Evolutionary conservation across 2,888 invertebrate species (phyloP).

Genomic region (Phania funesta): DNA sequence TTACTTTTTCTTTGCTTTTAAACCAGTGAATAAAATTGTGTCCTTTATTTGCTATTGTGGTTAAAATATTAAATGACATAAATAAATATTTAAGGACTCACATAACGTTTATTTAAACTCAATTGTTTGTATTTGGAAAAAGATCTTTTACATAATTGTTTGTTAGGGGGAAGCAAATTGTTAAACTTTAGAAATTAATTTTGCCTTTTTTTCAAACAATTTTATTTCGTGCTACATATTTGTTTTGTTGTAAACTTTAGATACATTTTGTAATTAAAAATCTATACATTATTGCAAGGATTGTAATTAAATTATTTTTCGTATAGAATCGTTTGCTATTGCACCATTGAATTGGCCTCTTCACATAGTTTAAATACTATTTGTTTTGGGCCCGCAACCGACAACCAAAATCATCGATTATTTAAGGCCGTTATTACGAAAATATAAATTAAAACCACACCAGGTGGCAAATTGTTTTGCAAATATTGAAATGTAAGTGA

Average conservation of each 20-base stretch:
- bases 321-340: background rate
- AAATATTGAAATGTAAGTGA: conserved; percentile 28
- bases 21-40: background rate
- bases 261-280: conserved; percentile 31
- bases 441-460: conserved; percentile 23
- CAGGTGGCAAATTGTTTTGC: background rate
- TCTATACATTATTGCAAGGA: conserved; percentile 22
- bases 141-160: background rate
- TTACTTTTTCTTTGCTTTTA: background rate
- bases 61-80: background rate
- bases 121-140: background rate
- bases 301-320: conserved; percentile 34
- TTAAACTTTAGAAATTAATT: background rate
- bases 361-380: conserved; percentile 22
- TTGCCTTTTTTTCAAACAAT: background rate
- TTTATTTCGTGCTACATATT: background rate
- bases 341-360: background rate
- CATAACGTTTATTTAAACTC: background rate
- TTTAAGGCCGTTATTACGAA: background rate
- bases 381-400: background rate
- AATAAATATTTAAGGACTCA: background rate
- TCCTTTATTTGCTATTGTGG: background rate
- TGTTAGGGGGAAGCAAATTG: no score
- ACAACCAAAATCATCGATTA: background rate
- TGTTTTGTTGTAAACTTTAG: background rate